These are phyloP conservation scores for Chaenocephalus aceratus DNA, from an alignment of 2,113 vertebrate genomes.

Conservation along the genomic window DNA sequence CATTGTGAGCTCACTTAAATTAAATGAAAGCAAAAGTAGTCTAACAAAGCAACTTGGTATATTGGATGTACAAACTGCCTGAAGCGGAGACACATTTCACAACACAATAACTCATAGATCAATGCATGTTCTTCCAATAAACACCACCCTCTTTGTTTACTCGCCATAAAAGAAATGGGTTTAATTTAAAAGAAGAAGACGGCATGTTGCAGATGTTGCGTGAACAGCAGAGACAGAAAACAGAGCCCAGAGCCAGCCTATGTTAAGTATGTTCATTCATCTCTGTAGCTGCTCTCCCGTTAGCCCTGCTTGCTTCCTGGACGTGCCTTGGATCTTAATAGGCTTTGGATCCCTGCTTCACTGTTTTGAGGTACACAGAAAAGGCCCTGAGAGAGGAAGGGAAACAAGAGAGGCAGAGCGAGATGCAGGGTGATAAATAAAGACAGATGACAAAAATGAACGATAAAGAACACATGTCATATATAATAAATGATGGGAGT, in stretches of 20 bases:
- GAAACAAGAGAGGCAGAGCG: neutral
- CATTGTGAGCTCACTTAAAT: neutral
- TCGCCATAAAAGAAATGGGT: constrained; percentile 23
- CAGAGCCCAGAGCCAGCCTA: constrained; percentile 48
- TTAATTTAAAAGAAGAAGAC: constrained; percentile 48
- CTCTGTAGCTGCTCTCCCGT: constrained; percentile 64
- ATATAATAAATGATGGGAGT: constrained; percentile 50
- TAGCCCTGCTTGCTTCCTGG: constrained; percentile 56
- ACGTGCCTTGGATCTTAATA: constrained; percentile 71
- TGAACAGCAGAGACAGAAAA: constrained; percentile 45
- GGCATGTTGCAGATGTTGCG: constrained; percentile 27
- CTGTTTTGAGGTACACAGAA: constrained; percentile 44
- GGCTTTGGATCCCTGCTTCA: constrained; percentile 29
- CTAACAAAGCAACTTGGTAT: constrained; percentile 2
- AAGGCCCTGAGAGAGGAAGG: constrained; percentile 15
- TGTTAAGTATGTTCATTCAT: constrained; percentile 79
- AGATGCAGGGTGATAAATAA: constrained; percentile 32
- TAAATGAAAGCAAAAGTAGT: constrained; percentile 1
- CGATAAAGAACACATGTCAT: constrained; percentile 42
- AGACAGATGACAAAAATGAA: constrained; percentile 17
- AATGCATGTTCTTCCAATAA: constrained; percentile 17
- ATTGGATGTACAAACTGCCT: neutral
- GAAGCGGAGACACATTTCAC: neutral
- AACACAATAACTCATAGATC: constrained; percentile 29
- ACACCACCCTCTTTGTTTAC: neutral